phyloP scores from a whole-genome alignment of 2,888 invertebrate genomes.

The Hydropsyche betteni region DNA sequence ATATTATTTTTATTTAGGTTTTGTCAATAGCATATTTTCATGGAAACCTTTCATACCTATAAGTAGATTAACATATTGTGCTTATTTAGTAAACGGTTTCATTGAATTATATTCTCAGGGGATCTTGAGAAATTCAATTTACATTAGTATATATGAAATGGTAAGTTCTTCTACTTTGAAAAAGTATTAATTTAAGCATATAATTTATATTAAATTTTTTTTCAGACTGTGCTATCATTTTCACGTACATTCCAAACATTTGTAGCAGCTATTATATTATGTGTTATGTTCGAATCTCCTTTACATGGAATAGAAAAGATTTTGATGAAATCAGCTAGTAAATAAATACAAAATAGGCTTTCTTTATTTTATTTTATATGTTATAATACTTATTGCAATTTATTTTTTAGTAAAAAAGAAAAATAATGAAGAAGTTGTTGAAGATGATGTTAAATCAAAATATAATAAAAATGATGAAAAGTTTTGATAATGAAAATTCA shows the following conservation, averaged over 20 bases:
- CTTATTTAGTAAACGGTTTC: constrained; percentile 76
- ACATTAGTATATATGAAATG: constrained; percentile 70
- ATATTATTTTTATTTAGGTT: constrained; percentile 58
- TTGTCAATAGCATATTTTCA: constrained; percentile 66
- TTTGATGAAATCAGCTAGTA: constrained; percentile 65
- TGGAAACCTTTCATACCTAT: constrained; percentile 73
- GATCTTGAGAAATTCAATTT: constrained; percentile 68
- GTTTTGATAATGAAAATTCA: no score
- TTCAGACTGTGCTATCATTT: constrained; percentile 67
- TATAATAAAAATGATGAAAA: no score
- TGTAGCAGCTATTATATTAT: constrained; percentile 69
- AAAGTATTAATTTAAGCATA: neutral
- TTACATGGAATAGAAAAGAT: constrained; percentile 76
- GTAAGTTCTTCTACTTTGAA: constrained; percentile 60
- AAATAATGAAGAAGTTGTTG: no score
- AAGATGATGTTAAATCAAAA: no score
- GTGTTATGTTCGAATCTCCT: constrained; percentile 76
- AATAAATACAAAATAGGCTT: neutral
- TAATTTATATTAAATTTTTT: neutral
- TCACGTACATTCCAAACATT: constrained; percentile 72
- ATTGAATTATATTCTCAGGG: constrained; percentile 73
- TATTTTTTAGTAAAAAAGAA: no score
- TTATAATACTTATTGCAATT: no score
- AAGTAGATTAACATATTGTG: constrained; percentile 76
- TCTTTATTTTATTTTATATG: no score